Evolutionary conservation across 2,888 invertebrate genomes (phyloP), one percentile per base, ranked within the genome.

Genomic region (Drosophila infuscata): DNA sequence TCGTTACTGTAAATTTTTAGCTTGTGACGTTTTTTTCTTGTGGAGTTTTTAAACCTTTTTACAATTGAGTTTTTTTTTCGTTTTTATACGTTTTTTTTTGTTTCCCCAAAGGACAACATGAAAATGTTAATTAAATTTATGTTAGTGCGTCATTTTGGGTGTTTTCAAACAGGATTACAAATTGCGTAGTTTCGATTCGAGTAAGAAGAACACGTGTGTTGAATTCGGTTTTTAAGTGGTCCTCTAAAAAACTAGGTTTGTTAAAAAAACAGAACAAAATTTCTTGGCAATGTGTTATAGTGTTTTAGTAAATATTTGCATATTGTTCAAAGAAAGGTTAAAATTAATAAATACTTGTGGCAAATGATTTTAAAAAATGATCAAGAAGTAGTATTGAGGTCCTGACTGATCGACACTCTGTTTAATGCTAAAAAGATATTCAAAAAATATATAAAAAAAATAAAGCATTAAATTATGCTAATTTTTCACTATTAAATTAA

Each of bases 51-150:
- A 58, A 70, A 43, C 73, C 56, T 77, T 79, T 82, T 75, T 62
- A 67, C 67, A 76, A 68, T 80, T 56, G 53, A 71, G 67, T 41
- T 52, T 75, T 69, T 75, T 69, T 69, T 58, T 29, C 20, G 41
- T 64, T 64, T 52, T 70, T 56, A 15, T 69, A 65, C 68, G 65
- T 52, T 38, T 76, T 64, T 74, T 73, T 75, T 75, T 38, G 46
- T 25, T 25, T 25, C 29, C 35, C 54, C 38, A 56, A 56, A 29
- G 64, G 46, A 48, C 30, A 57, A 65, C 61, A 69, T 75, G 75
- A 81, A 89, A 82, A 82, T 84, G 76, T 76, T 86, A 83, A 88
- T 90, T 82, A 76, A 80, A 81, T 75, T 76, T 76, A 74, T 77
- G 68, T 76, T 74, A 76, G 53, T 83, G 90, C 82, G 89, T 70